Percentiles rank a stretch among this genome's conserved stretches.
These are phyloP conservation scores for Frankliniella fusca DNA, from an alignment of 2,888 invertebrate genomes.

Conservation along the genomic window DNA sequence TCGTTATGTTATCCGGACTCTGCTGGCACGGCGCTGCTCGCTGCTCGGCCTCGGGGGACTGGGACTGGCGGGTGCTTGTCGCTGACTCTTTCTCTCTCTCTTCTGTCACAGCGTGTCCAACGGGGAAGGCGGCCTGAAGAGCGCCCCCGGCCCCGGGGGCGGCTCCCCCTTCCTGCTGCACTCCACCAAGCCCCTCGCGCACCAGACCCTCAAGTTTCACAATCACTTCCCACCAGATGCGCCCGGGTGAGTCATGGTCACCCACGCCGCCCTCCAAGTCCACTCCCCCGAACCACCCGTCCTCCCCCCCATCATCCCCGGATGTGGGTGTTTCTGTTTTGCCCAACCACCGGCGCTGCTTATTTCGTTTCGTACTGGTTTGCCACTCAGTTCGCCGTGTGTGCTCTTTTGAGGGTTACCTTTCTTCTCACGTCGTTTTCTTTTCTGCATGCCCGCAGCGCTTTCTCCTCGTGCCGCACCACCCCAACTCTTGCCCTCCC, in stretches of 20 bases:
- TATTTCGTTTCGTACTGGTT: too few relatives aligned
- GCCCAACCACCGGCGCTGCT: too few relatives aligned
- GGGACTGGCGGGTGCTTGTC: constrained; percentile 54
- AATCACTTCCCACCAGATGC: constrained; percentile 89
- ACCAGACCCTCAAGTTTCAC: constrained; percentile 83
- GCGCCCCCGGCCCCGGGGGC: constrained; percentile 48
- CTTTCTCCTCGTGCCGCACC: too few relatives aligned
- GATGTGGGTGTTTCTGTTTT: too few relatives aligned
- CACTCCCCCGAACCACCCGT: neutral
- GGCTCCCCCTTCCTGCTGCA: constrained; percentile 70
- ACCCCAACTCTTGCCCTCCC: too few relatives aligned
- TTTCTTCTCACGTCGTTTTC: too few relatives aligned
- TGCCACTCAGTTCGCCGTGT: too few relatives aligned
- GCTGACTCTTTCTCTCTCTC: constrained; percentile 28
- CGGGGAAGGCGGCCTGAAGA: constrained; percentile 41
- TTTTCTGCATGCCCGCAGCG: too few relatives aligned
- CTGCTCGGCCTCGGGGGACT: constrained; percentile 53
- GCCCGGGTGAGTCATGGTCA: constrained; percentile 59
- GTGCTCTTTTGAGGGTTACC: too few relatives aligned
- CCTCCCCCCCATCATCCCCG: too few relatives aligned
- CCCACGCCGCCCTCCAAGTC: neutral
- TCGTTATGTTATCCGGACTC: neutral
- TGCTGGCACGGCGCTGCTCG: constrained; percentile 45
- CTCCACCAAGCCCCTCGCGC: constrained; percentile 40
- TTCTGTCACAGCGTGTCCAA: constrained; percentile 43